phyloP scores from a whole-genome alignment of 2,888 invertebrate genomes.

The Linyphia triangularis region DNA sequence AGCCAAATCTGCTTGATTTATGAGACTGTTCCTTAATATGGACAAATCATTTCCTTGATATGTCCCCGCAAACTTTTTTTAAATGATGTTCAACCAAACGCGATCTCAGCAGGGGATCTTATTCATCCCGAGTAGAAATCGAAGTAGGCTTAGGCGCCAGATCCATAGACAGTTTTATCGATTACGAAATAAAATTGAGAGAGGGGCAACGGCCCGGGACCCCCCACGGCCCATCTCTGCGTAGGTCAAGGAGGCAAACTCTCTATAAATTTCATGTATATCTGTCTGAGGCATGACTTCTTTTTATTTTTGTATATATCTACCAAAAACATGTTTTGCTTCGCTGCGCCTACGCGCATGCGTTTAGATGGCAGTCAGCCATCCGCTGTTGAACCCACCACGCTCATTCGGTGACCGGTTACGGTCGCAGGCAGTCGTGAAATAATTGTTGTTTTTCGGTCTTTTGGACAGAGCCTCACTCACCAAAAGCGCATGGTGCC shows the following conservation, averaged over 20 bases:
- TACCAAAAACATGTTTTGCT: constrained; percentile 53
- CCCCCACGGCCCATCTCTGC: background rate
- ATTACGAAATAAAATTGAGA: constrained; percentile 36
- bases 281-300: constrained; percentile 36
- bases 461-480: background rate
- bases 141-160: constrained; percentile 36
- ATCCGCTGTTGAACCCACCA: constrained; percentile 33
- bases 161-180: constrained; percentile 48
- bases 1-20: background rate
- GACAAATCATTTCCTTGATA: background rate
- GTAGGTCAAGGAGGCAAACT: constrained; percentile 50
- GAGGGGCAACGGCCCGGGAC: constrained; percentile 3
- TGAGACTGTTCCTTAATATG: background rate
- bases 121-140: constrained; percentile 14
- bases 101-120: constrained; percentile 5
- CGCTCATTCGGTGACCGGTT: constrained; percentile 64
- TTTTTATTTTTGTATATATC: constrained; percentile 15
- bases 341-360: constrained; percentile 5
- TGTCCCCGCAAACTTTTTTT: background rate
- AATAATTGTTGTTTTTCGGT: background rate
- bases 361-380: constrained; percentile 1
- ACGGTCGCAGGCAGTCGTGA: constrained; percentile 57
- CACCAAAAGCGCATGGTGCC: constrained; percentile 44
- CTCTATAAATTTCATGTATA: constrained; percentile 48
- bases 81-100: constrained; percentile 6